Conservation (phyloP, 2,888 invertebrate species). For the Thymelicus lineola region DNA sequence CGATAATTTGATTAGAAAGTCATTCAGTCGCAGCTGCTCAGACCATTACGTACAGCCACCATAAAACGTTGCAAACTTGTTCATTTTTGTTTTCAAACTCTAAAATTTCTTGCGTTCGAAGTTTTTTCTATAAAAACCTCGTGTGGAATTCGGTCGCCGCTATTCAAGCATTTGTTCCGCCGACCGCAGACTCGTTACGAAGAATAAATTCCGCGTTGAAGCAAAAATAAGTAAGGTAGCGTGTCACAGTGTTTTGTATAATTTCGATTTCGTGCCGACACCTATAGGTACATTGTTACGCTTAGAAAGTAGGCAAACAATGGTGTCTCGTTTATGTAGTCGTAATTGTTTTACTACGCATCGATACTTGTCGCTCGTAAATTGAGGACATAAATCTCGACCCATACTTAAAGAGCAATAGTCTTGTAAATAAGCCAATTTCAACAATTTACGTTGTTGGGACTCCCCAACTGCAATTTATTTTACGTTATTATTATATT, state of each 20-base stretch:
- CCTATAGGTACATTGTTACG: slow-evolving; percentile 55
- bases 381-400: slow-evolving; percentile 46
- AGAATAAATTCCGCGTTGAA: slow-evolving; percentile 55
- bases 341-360: slow-evolving; percentile 66
- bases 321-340: slow-evolving; percentile 47
- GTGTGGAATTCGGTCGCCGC: slow-evolving; percentile 50
- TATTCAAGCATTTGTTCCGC: slow-evolving; percentile 63
- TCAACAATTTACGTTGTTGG: slow-evolving; percentile 20
- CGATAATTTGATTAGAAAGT: slow-evolving; percentile 50
- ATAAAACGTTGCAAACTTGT: slow-evolving; percentile 41
- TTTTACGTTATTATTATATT: background rate
- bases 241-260: slow-evolving; percentile 60
- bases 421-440: slow-evolving; percentile 23
- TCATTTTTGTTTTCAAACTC: slow-evolving; percentile 40
- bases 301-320: slow-evolving; percentile 74
- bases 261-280: slow-evolving; percentile 68
- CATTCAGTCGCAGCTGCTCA: slow-evolving; percentile 35
- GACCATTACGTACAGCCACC: slow-evolving; percentile 38
- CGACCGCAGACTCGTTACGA: slow-evolving; percentile 48
- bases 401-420: slow-evolving; percentile 21
- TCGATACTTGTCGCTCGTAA: slow-evolving; percentile 58
- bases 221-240: slow-evolving; percentile 49
- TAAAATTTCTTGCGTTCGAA: slow-evolving; percentile 35
- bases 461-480: slow-evolving; percentile 5
- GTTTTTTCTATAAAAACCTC: slow-evolving; percentile 36